These are phyloP conservation scores for Drosophila maculinotata DNA, from an alignment of 2,888 invertebrate genomes.

Conservation along the genomic window DNA sequence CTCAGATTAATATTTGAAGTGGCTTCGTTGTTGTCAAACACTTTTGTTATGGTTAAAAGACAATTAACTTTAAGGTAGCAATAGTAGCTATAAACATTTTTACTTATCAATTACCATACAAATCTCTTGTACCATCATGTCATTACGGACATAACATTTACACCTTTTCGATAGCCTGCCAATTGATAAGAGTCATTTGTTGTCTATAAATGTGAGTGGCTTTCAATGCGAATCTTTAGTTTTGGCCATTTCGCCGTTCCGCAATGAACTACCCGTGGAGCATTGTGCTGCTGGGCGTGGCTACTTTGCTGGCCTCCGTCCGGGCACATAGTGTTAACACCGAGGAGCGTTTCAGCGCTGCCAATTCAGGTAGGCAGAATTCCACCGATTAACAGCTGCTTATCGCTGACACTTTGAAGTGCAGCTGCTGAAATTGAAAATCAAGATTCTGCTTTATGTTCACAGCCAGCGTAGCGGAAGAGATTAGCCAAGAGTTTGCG, in stretches of 20 bases:
- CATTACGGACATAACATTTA: constrained; percentile 2
- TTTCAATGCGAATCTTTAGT: constrained; percentile 30
- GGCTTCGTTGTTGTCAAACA: not conserved
- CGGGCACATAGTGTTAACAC: constrained; percentile 51
- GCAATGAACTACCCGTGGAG: constrained; percentile 47
- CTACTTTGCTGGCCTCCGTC: constrained; percentile 31
- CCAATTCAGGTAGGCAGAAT: constrained; percentile 63
- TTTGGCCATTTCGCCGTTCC: constrained; percentile 1
- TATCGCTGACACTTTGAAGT: constrained; percentile 45
- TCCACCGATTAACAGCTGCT: not conserved
- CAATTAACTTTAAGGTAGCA: not conserved
- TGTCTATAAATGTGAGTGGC: constrained; percentile 47
- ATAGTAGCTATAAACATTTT: not conserved
- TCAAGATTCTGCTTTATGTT: constrained; percentile 8
- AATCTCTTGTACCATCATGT: constrained; percentile 26
- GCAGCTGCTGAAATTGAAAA: not conserved
- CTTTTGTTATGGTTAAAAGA: not conserved
- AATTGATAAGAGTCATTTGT: constrained; percentile 23
- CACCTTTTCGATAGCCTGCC: constrained; percentile 5
- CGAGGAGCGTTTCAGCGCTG: constrained; percentile 59
- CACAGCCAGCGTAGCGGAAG: constrained; percentile 72
- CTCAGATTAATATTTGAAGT: constrained; percentile 2
- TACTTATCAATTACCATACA: constrained; percentile 2
- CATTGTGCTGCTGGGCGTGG: constrained; percentile 38
- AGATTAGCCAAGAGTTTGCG: constrained; percentile 78